phyloP scores from a whole-genome alignment of 1,140 invertebrate genomes.

The Drosophila persimilis region DNA sequence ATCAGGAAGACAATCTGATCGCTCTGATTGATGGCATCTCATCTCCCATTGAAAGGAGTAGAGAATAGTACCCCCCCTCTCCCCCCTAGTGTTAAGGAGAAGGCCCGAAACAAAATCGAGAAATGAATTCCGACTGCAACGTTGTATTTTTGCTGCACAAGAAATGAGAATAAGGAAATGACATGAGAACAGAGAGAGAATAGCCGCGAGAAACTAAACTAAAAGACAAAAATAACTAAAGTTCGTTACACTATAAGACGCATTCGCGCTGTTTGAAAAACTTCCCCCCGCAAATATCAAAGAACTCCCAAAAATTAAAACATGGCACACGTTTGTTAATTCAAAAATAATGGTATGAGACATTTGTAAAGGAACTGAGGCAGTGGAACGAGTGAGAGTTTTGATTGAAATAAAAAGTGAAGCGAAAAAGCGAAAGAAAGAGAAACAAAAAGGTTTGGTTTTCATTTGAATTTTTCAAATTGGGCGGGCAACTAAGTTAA shows the following conservation, averaged over 20 bases:
- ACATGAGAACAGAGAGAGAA: too few species aligned
- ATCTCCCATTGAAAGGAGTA: too few species aligned
- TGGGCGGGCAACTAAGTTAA: neutral
- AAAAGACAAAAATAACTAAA: constrained; percentile 14
- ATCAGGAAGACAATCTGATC: neutral
- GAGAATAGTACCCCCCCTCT: neutral
- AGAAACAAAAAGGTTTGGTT: constrained; percentile 7
- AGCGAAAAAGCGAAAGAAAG: constrained; percentile 55
- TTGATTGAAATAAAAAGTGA: constrained; percentile 59
- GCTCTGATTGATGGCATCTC: neutral
- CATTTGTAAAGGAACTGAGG: constrained; percentile 21
- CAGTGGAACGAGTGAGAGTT: constrained; percentile 8
- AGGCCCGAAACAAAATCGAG: constrained; percentile 10
- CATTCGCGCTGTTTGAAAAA: constrained; percentile 37
- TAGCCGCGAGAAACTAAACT: constrained; percentile 3
- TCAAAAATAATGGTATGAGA: constrained; percentile 43
- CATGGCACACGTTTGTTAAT: constrained; percentile 59
- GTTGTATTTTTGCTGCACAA: constrained; percentile 47
- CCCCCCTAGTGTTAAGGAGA: neutral
- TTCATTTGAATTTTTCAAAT: constrained; percentile 15
- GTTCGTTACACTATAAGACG: constrained; percentile 47
- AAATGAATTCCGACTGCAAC: constrained; percentile 38
- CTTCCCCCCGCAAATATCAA: constrained; percentile 19
- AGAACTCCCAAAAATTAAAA: constrained; percentile 26
- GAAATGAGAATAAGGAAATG: constrained; percentile 9